Percentiles rank a stretch among this genome's conserved stretches.
phyloP scores from a whole-genome alignment of 1,140 invertebrate species.

The Manduca sexta region DNA sequence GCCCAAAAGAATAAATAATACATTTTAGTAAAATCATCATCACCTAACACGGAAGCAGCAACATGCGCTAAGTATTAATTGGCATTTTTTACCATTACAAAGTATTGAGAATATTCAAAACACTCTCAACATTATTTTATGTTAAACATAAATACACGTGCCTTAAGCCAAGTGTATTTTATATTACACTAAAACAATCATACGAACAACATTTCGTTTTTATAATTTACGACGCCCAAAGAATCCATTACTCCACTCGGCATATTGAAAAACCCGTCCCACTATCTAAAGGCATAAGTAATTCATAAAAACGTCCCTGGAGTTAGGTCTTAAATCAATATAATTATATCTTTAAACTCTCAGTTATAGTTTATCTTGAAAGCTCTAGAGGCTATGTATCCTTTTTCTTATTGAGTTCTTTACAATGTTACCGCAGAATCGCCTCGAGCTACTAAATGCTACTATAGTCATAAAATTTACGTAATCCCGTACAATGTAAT shows the following conservation, averaged over 20 bases:
- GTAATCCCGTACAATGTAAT: conserved; percentile 11
- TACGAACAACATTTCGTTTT: too few relatives aligned
- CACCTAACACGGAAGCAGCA: too few relatives aligned
- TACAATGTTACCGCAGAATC: conserved; percentile 55
- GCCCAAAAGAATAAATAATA: too few relatives aligned
- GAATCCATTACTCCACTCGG: conserved; percentile 12
- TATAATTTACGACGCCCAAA: background rate
- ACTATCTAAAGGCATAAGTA: conserved; percentile 22
- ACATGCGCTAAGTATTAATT: too few relatives aligned
- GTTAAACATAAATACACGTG: too few relatives aligned
- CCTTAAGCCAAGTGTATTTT: too few relatives aligned
- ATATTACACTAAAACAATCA: too few relatives aligned
- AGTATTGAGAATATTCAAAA: too few relatives aligned
- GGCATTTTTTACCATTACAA: too few relatives aligned
- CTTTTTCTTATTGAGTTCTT: conserved; percentile 43
- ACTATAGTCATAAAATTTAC: conserved; percentile 57
- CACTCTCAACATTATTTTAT: too few relatives aligned
- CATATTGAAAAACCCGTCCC: conserved; percentile 19
- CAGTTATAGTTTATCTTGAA: conserved; percentile 42
- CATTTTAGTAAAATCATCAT: too few relatives aligned
- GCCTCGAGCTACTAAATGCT: conserved; percentile 64
- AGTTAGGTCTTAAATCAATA: conserved; percentile 45
- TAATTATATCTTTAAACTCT: conserved; percentile 49
- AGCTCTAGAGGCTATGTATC: conserved; percentile 38
- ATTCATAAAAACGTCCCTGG: conserved; percentile 32